Base-by-base conservation (phyloP, 1,140 invertebrate genomes). In the Drosophila pectinifera region DNA sequence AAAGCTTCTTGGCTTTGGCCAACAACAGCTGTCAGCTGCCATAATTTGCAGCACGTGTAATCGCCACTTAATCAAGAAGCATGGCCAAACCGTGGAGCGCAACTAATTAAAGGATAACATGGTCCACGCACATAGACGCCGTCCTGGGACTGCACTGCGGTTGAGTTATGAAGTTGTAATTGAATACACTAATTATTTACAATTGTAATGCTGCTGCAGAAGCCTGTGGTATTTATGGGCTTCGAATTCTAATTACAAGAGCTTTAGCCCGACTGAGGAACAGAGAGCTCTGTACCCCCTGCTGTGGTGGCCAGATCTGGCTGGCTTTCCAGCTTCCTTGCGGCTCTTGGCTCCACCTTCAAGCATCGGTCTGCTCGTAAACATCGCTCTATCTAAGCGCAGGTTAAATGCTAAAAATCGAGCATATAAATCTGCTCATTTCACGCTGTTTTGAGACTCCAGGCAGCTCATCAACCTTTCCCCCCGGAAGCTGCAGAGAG, bases 161-260 rank as follows among this genome's bases (percentile, higher is more conserved):
- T 53, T 84, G 56, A 77, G 62, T 78, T 80, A 89, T 84, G 80
- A 80, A 77, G 34, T 72, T 80, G 80, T 88, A 80, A 88, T 88
- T 88, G 84, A 88, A 88, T 84, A 58, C 56, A 14, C 59, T 72
- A 69, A 83, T 88, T 84, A 88, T 80, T 57, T 69, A 55, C 75
- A 36, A 48, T 26, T 39, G 68, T 69, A 76, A 64, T 79, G 45
- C 70, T 58, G 53, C 49, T 41, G 41, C 53, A 38, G 41, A 26
- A 56, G n/a, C n/a, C 49, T 46, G 38, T 22, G 39, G 42, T 67
- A 74, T 77, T 77, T 73, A 77, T 73, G 45, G 36, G 38, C 34
- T 76, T 54, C 26, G 54, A 64, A 59, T 76, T 68, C 58, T 56
- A 78, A 79, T 80, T 84, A 61, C 62, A 41, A 53, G 64, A 42